Percentiles rank a stretch among this genome's conserved stretches.
Conservation (phyloP, 2,888 invertebrate genomes). For the Esperia sulphurella region DNA sequence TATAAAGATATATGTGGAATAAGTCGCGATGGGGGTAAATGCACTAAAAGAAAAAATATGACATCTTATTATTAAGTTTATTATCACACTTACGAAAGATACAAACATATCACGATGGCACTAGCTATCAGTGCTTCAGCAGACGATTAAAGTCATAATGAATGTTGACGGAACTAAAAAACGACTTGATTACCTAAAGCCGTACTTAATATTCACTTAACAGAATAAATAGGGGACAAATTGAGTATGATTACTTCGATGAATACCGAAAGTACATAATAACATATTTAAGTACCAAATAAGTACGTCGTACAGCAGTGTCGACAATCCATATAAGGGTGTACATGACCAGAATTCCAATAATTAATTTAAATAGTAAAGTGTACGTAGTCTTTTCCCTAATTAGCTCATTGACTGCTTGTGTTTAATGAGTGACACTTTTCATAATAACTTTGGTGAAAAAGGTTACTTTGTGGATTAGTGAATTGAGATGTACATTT, state of each 20-base stretch:
- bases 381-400: no score
- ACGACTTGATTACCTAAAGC: conserved; percentile 14
- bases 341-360: no score
- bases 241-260: not conserved
- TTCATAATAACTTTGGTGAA: not conserved
- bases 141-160: conserved; percentile 42
- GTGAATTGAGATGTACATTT: not conserved
- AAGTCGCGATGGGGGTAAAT: no score
- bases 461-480: not conserved
- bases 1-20: no score
- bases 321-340: no score
- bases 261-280: no score
- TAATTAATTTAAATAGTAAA: no score
- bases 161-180: conserved; percentile 27
- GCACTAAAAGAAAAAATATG: conserved; percentile 7
- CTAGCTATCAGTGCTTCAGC: conserved; percentile 74
- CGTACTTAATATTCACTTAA: conserved; percentile 18
- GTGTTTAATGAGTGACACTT: not conserved
- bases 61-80: conserved; percentile 67
- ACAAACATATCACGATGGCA: conserved; percentile 79
- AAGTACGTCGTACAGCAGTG: no score
- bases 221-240: conserved; percentile 25
- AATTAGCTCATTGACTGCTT: no score
- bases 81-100: conserved; percentile 78
- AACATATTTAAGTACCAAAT: no score